Conservation (phyloP, 2,113 vertebrate species). For the Odocoileus virginianus region DNA sequence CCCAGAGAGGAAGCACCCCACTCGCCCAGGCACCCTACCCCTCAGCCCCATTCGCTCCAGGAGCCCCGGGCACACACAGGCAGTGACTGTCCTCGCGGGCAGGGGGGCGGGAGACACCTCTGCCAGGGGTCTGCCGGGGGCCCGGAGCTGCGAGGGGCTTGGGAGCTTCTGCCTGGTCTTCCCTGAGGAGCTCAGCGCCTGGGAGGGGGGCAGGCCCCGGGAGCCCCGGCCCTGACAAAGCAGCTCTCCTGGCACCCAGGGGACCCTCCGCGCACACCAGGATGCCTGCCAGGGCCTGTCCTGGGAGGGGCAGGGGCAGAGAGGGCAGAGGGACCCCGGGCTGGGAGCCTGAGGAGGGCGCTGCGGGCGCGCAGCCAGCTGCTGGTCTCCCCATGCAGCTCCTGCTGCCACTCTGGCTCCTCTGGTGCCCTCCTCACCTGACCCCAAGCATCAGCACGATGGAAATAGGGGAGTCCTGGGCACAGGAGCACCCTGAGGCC, state of each 20-base stretch:
- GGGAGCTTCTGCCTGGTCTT: background rate
- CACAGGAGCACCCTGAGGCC: background rate
- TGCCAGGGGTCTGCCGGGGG: background rate
- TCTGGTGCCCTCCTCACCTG: slow-evolving; percentile 3
- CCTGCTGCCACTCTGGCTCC: background rate
- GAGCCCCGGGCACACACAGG: background rate
- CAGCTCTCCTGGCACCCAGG: background rate
- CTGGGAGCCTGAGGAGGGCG: background rate
- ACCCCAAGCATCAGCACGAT: background rate
- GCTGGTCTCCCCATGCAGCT: background rate
- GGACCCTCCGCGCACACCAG: background rate
- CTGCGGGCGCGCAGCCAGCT: no score
- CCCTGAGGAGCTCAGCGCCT: background rate
- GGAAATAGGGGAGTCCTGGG: background rate
- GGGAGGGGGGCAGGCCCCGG: background rate
- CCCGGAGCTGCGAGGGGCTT: background rate
- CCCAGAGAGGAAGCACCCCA: background rate
- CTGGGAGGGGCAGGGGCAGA: background rate
- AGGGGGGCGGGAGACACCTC: background rate
- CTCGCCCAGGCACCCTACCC: background rate
- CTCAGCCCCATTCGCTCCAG: background rate
- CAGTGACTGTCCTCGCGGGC: background rate
- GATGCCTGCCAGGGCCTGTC: background rate
- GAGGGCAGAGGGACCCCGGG: background rate
- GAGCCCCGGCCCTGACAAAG: background rate